Evolutionary conservation across 2,888 invertebrate genomes (phyloP).

Genomic region (Spatulosminthurus flaviceps): DNA sequence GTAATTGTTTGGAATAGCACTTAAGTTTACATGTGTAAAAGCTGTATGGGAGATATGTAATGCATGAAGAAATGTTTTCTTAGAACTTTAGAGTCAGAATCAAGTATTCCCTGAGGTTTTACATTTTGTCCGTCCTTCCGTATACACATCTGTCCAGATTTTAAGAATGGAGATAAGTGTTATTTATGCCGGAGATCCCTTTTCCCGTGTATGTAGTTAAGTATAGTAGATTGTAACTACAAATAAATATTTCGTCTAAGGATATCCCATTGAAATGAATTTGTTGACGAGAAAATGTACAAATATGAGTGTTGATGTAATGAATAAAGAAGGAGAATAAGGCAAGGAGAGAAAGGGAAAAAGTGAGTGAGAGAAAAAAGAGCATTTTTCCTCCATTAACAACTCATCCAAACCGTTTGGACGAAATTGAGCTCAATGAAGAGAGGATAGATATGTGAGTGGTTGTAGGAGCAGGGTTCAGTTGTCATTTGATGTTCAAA

Average conservation of each 20-base stretch:
- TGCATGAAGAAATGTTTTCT: no score
- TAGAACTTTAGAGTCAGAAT: no score
- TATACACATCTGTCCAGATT: no score
- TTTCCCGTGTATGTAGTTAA: not conserved
- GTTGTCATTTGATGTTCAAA: conserved; percentile 34
- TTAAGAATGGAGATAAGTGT: not conserved
- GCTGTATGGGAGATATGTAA: no score
- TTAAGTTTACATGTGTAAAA: no score
- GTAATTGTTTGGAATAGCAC: no score
- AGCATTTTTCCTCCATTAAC: conserved; percentile 20
- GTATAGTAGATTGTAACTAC: not conserved
- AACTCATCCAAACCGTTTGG: conserved; percentile 20
- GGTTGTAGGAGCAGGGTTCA: not conserved
- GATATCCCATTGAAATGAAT: conserved; percentile 23
- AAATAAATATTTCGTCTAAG: conserved; percentile 27
- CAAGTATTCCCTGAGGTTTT: no score
- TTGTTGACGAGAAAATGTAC: conserved; percentile 43
- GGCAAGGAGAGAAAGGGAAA: not conserved
- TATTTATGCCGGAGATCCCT: conserved; percentile 33
- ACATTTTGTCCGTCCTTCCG: no score
- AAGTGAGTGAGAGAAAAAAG: not conserved
- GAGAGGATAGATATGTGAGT: conserved; percentile 8
- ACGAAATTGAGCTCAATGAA: conserved; percentile 20
- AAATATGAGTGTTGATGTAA: conserved; percentile 31
- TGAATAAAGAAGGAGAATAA: not conserved